These are phyloP conservation scores for Pammene aurita DNA, from an alignment of 2,888 invertebrate genomes.

Conservation along the genomic window DNA sequence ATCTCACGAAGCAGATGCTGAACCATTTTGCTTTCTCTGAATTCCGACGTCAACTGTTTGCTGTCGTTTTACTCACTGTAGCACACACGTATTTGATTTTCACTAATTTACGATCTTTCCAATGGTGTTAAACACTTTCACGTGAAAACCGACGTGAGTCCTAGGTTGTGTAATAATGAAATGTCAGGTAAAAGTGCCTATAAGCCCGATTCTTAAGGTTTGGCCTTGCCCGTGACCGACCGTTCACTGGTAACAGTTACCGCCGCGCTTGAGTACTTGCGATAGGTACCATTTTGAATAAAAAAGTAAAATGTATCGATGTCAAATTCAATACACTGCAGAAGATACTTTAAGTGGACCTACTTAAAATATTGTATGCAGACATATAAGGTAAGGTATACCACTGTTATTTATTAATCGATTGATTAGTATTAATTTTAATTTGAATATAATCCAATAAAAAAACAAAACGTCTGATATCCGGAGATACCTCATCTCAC, in stretches of 20 bases:
- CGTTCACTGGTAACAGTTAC: conserved; percentile 72
- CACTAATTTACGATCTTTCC: background rate
- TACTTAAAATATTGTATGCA: too few species aligned
- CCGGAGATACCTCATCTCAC: too few species aligned
- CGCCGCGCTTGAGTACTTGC: conserved; percentile 67
- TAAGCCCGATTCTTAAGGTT: conserved; percentile 55
- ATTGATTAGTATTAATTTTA: too few species aligned
- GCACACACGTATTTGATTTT: conserved; percentile 1
- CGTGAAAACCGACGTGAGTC: background rate
- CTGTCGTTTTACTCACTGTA: background rate
- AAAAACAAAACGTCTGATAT: too few species aligned
- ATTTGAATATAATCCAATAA: too few species aligned
- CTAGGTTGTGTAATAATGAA: conserved; percentile 40
- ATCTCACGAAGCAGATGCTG: conserved; percentile 72
- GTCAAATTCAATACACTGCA: conserved; percentile 7
- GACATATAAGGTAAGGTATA: too few species aligned
- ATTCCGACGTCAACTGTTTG: conserved; percentile 45
- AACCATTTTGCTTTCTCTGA: conserved; percentile 72
- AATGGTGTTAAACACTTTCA: background rate
- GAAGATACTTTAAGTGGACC: background rate
- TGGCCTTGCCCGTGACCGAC: conserved; percentile 80
- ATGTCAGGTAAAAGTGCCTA: conserved; percentile 53
- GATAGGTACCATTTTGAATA: conserved; percentile 50
- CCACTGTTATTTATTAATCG: too few species aligned
- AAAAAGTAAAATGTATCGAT: conserved; percentile 49